Percentiles rank a stretch among this genome's conserved stretches.
phyloP scores from a whole-genome alignment of 2,113 vertebrate species.

The Typhlomys cinereus region DNA sequence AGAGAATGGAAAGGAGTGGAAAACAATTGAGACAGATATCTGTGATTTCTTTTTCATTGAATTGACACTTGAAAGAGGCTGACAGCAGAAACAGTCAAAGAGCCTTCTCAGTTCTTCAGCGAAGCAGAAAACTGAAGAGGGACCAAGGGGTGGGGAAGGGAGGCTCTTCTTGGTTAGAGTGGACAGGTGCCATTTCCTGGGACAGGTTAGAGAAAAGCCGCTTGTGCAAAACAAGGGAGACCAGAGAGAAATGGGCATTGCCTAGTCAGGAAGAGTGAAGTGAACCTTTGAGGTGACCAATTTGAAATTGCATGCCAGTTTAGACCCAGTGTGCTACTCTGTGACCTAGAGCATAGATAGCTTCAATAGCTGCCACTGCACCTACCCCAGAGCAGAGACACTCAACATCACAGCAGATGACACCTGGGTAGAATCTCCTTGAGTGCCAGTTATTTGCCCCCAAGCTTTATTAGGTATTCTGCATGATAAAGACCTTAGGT shows the following conservation, averaged over 20 bases:
- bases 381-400: background rate
- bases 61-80: background rate
- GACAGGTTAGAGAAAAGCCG: background rate
- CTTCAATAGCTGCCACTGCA: too few relatives aligned
- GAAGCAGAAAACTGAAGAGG: background rate
- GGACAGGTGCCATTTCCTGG: background rate
- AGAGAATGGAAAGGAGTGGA: background rate
- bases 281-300: background rate
- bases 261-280: background rate
- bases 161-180: background rate
- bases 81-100: background rate
- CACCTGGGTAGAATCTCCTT: background rate
- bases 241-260: background rate
- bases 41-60: background rate
- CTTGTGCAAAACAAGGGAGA: background rate
- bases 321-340: background rate
- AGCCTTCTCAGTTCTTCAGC: background rate
- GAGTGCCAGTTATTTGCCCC: background rate
- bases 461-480: background rate
- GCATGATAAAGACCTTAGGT: background rate
- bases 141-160: background rate
- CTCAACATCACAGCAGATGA: background rate
- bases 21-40: background rate
- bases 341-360: background rate
- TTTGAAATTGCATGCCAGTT: rapidly evolving